A percentile compares a stretch with the other conserved stretches of the same genome.
Conservation (phyloP, 2,113 vertebrate species). For the Anas platyrhynchos region DNA sequence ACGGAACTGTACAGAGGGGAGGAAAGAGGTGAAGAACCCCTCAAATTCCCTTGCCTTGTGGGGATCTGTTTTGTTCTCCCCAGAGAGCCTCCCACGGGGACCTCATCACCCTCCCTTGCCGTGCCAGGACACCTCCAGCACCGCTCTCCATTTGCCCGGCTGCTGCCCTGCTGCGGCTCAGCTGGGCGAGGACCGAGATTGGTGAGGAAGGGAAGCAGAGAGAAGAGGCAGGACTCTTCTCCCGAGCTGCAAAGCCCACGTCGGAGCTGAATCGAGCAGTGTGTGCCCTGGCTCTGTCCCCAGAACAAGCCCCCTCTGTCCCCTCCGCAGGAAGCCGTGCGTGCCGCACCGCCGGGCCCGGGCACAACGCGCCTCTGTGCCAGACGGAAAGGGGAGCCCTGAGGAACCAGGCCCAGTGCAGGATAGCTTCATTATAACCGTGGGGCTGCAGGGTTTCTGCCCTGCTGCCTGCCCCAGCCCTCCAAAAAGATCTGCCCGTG, state of each 20-base stretch:
- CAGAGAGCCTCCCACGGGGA: background rate
- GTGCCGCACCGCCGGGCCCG: background rate
- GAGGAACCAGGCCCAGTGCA: background rate
- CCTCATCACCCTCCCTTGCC: background rate
- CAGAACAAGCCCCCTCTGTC: background rate
- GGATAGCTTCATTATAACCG: background rate
- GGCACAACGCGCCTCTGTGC: accelerated
- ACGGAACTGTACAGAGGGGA: background rate
- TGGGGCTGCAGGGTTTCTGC: background rate
- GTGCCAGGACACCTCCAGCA: background rate
- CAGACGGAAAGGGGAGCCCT: background rate
- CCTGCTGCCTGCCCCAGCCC: background rate
- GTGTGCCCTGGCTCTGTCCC: background rate
- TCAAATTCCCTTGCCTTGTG: background rate
- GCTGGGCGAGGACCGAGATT: background rate
- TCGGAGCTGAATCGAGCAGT: background rate
- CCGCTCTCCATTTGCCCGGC: background rate
- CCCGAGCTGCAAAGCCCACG: accelerated
- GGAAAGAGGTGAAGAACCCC: background rate
- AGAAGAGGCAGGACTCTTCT: background rate
- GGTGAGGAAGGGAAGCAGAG: background rate
- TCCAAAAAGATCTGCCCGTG: background rate
- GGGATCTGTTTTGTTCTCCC: too few species aligned
- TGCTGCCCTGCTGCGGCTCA: background rate
- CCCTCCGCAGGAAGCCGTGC: background rate